Evolutionary conservation across 2,888 invertebrate species (phyloP), one percentile per base, ranked within the genome.

Genomic region (Acrocera orbiculus): DNA sequence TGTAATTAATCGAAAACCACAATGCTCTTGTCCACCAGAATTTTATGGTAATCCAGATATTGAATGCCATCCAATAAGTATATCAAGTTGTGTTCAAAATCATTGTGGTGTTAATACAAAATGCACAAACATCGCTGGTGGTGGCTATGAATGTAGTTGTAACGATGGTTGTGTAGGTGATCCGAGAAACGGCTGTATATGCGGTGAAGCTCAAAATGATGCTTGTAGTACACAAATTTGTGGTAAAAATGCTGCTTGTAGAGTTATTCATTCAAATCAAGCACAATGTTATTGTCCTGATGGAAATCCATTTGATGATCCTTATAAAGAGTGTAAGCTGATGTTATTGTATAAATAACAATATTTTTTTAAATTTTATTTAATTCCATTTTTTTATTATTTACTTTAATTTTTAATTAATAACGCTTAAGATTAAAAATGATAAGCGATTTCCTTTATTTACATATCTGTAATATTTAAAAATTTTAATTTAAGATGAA

Each of bases 221-320:
- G 69, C 78, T n/a, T 90, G 89, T 50, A 73, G 73, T 41, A 70
- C 75, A 45, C 76, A 77, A 47, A 64, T 72, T 23, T 90, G 89
- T 52, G 89, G 89, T 13, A 65, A 69, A 22, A 83, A 85, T 51
- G 87, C 89, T 3, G 71, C 73, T 33, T 90, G 89, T 52, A 70
- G 73, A 43, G 72, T 80, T 26, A 62, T 70, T 30, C 65, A 70
- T 40, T 69, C 67, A 27, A 66, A 66, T 39, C 70, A 73, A 48
- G 72, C 80, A 1, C 74, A 82, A 51, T 90, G 89, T 52, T 81
- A 76, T 52, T 90, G 89, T 52, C 86, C 87, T 31, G 65, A 75
- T 22, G 73, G 75, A 50, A 79, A 70, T 61, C 85, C 87, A 30
- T 69, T 73, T 40, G 89, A 87, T 35, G 80, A 89, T 66, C 82